Conservation (phyloP, 2,797 vertebrate genomes). For the Tympanoctomys barrerae region DNA sequence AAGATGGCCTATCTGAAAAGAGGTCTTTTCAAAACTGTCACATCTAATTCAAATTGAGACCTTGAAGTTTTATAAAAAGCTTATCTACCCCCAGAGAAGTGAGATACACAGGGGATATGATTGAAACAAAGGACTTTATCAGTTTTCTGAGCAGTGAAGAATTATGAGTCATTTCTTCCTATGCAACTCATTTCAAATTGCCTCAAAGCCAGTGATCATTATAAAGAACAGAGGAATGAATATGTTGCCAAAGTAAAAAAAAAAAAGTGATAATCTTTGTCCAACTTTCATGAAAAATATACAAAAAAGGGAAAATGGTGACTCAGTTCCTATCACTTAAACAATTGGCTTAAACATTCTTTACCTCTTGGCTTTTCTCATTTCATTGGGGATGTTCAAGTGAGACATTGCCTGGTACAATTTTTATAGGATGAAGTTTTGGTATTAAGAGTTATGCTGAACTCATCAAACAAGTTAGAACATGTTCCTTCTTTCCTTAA, state of each 20-base stretch:
- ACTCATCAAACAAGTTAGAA: neutral
- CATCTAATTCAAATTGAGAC: neutral
- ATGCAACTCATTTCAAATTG: neutral
- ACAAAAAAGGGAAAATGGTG: neutral
- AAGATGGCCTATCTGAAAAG: neutral
- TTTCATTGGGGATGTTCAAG: neutral
- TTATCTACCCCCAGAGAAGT: neutral
- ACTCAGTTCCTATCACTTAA: neutral
- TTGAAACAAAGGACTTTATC: neutral
- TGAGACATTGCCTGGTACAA: neutral
- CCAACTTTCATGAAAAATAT: neutral
- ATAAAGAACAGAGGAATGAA: neutral
- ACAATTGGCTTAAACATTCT: neutral
- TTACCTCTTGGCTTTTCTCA: neutral
- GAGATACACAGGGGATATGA: neutral
- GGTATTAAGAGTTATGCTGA: neutral
- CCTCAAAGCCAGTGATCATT: neutral
- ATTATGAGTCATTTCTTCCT: constrained; percentile 17
- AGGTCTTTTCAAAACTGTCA: neutral
- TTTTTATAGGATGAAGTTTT: neutral
- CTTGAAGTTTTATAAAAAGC: neutral
- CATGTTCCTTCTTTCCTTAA: constrained; percentile 23
- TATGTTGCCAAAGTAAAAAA: neutral
- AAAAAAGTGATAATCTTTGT: neutral
- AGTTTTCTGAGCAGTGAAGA: neutral